Base-by-base conservation (phyloP, 2,113 vertebrate genomes). In the Apodemus speciosus region DNA sequence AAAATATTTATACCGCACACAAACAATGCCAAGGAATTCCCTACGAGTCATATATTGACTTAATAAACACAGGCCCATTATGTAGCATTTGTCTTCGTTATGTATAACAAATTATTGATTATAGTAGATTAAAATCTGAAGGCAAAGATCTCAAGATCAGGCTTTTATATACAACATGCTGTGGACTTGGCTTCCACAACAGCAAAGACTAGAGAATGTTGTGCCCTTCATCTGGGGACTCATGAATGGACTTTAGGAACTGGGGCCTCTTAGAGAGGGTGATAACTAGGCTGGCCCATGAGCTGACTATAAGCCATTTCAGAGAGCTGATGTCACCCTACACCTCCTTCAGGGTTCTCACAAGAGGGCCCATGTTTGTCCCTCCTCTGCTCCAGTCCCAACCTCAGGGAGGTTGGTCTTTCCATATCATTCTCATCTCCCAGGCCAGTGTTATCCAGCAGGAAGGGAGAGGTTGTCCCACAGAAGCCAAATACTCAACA, bases 11-110 rank as follows among this genome's bases (percentile, higher is more conserved):
- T 90, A 97, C 79, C 92, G 35, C 0, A 0, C 46, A 95, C 98
- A 98, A 98, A 98, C 98, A 98, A 97, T 96, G 97, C 97, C 98
- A 95, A 95, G 97, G 97, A 98, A 95, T 96, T 97, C 98, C 97
- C 97, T 94, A 93, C 94, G 94, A 97, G 84, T 95, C 71, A 96
- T 96, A 93, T 91, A 97, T 80, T 77, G 97, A 93, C 97, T 98
- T 95, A 60, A 96, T 98, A 98, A 98, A 98, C 98, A 98, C 40
- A 96, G 96, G 84, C 95, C 97, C 95, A 95, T 97, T 97, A 92
- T 87, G 97, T 87, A 95, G 93, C 94, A 96, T 97, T 97, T 97
- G 97, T 98, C 97, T 97, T 95, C 79, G 97, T 97, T 97, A 95
- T 90, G 94, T 94, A 85, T 97, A 98, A 97, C 96, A 97, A 95